Percentiles rank a stretch among this genome's conserved stretches.
Evolutionary conservation across 2,797 vertebrate genomes (phyloP).

Genomic region (Glyptemys insculpta): DNA sequence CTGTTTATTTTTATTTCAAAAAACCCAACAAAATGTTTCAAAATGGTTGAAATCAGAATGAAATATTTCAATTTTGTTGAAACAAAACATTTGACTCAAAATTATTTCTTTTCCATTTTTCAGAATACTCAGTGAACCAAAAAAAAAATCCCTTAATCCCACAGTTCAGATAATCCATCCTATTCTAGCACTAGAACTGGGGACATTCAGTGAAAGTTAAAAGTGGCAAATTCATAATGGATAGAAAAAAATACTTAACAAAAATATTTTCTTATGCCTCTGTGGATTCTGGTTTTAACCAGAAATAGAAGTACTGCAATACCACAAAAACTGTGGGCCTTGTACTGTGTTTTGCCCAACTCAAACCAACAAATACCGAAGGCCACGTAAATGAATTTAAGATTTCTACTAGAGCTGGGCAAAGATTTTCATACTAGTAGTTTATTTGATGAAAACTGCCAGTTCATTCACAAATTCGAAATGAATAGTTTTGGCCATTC

Average conservation of each 20-base stretch:
- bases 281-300: neutral
- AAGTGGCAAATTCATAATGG: neutral
- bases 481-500: neutral
- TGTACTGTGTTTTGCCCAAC: neutral
- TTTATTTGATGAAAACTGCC: neutral
- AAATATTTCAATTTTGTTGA: neutral
- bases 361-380: neutral
- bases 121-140: neutral
- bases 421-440: neutral
- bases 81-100: neutral
- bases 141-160: neutral
- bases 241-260: neutral
- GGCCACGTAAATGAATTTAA: neutral
- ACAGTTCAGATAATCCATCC: constrained; percentile 25
- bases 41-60: neutral
- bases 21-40: neutral
- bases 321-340: neutral
- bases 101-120: neutral
- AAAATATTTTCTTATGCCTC: neutral
- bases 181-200: neutral
- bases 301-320: neutral
- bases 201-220: constrained; percentile 15
- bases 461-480: neutral
- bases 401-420: too few relatives aligned
- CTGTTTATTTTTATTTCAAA: neutral